Percentiles rank a stretch among this genome's conserved stretches.
Evolutionary conservation across 2,113 vertebrate genomes (phyloP).

Genomic region (Lipotes vexillifer): DNA sequence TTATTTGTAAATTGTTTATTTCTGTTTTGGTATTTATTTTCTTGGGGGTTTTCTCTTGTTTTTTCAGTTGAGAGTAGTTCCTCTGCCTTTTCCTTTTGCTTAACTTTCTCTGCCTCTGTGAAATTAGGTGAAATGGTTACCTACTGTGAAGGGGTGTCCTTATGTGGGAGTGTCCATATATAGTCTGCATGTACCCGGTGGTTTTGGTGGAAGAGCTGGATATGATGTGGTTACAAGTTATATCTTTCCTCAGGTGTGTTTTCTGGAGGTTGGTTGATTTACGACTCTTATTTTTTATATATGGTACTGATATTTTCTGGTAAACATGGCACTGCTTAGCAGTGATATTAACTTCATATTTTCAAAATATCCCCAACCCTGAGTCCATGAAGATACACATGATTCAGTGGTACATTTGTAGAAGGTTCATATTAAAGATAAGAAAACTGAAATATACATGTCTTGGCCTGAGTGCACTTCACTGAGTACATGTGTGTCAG

Average conservation of each 20-base stretch:
- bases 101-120: not conserved
- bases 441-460: not conserved
- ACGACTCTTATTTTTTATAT: not conserved
- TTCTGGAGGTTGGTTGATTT: not conserved
- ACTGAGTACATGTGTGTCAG: not conserved
- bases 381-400: not conserved
- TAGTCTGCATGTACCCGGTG: not conserved
- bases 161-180: not conserved
- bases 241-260: not conserved
- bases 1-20: not conserved
- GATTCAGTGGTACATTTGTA: not conserved
- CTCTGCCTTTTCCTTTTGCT: not conserved
- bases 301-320: not conserved
- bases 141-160: not conserved
- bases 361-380: not conserved
- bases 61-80: not conserved
- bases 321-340: not conserved
- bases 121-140: not conserved
- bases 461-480: not conserved
- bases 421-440: not conserved
- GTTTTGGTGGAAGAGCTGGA: not conserved
- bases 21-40: not conserved
- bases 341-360: slow-evolving; percentile 6
- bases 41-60: not conserved
- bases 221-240: not conserved